A percentile compares a stretch with the other conserved stretches of the same genome.
Evolutionary conservation across 1,140 invertebrate species (phyloP).

Genomic region (Coenobita brevimanus): DNA sequence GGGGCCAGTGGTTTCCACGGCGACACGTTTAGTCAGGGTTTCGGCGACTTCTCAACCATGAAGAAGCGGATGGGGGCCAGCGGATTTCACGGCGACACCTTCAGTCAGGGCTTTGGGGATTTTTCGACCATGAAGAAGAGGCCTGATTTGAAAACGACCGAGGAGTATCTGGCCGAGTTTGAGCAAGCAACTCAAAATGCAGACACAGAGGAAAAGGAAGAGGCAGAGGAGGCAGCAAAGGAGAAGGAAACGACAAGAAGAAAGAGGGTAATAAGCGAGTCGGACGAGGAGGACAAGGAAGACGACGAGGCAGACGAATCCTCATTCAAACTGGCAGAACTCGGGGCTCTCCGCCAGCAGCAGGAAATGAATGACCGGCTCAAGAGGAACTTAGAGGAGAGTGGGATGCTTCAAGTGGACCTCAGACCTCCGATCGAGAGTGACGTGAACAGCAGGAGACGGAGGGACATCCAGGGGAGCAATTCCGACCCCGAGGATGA

Average conservation of each 20-base stretch:
- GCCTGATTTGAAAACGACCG: neutral
- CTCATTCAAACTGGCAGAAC: neutral
- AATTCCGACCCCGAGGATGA: constrained; percentile 74
- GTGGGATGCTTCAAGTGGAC: constrained; percentile 31
- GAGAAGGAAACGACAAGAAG: constrained; percentile 37
- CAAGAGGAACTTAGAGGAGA: constrained; percentile 42
- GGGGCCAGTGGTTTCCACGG: constrained; percentile 75
- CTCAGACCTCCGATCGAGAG: constrained; percentile 32
- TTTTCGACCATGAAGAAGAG: constrained; percentile 75
- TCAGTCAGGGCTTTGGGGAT: constrained; percentile 75
- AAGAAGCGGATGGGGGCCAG: constrained; percentile 70
- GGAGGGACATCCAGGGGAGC: constrained; percentile 71
- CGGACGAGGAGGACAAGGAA: neutral
- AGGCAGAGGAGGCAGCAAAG: neutral
- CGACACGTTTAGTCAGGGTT: constrained; percentile 72
- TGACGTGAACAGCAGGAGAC: constrained; percentile 7
- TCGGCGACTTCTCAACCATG: constrained; percentile 71
- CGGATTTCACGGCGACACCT: constrained; percentile 74
- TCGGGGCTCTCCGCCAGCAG: neutral
- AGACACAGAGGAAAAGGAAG: neutral
- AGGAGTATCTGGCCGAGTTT: neutral
- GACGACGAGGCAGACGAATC: neutral
- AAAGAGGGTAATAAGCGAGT: constrained; percentile 47
- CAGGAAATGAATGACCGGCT: constrained; percentile 15
- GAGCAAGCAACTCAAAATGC: neutral